Conservation (phyloP, 2,888 invertebrate genomes). For the Tubulanus polymorphus region DNA sequence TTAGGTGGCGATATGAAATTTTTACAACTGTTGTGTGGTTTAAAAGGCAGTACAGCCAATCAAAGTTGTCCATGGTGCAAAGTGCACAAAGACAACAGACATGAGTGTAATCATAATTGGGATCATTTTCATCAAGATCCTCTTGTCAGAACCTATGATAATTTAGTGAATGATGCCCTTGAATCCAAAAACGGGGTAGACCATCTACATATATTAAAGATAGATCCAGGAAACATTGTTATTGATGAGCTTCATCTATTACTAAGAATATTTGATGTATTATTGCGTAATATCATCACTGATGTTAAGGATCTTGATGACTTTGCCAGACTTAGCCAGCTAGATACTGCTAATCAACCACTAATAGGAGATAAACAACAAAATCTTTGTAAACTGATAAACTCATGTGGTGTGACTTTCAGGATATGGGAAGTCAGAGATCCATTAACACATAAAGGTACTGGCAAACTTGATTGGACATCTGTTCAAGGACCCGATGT, state of each 20-base stretch:
- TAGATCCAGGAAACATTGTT: not conserved
- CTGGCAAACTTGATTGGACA: not conserved
- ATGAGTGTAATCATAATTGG: not conserved
- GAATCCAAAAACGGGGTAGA: not conserved
- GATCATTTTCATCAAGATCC: not conserved
- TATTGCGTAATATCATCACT: not conserved
- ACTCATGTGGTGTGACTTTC: not conserved
- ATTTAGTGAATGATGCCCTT: not conserved
- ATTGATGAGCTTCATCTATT: not conserved
- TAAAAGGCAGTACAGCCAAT: not conserved
- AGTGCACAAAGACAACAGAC: not conserved
- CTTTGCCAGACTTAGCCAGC: not conserved
- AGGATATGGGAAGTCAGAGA: not conserved
- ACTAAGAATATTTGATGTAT: not conserved
- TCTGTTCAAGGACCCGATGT: not conserved
- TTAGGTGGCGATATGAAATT: not conserved
- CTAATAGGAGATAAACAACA: not conserved
- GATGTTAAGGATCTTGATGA: not conserved
- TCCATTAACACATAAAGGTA: not conserved
- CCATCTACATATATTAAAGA: not conserved
- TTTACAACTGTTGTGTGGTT: not conserved
- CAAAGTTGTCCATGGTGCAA: constrained; percentile 1
- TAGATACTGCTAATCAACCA: not conserved
- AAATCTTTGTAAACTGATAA: not conserved
- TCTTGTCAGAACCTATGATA: not conserved